Evolutionary conservation across 2,888 invertebrate genomes (phyloP), one percentile per base, ranked within the genome.

Genomic region (Tribolium freemani): DNA sequence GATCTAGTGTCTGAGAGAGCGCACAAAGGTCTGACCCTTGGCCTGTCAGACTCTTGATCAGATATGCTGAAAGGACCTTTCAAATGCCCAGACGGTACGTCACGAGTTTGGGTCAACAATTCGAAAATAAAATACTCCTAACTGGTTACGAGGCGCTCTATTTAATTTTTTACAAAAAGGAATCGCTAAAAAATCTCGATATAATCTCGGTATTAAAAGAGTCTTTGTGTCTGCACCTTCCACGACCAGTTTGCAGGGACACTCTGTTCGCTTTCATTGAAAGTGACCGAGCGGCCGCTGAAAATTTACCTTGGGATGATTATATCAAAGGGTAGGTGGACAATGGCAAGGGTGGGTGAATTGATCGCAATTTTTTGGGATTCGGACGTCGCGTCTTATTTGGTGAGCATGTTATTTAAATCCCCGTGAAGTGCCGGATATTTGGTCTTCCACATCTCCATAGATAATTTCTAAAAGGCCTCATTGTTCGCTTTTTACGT

Each of bases 1-100:
- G 64, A 73, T 73, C 73, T 73, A 44, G 51, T 46, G 67, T 21
- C 30, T 11, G 21, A 57, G 11, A 73, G 54, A 61, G 69, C 21
- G 64, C 26, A 76, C 71, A 76, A 81, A 80, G 77, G 77, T 77
- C 80, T 81, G 81, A 82, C 82, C 82, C 81, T 80, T 81, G 82
- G 78, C 81, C 81, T 75, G 79, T 78, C 78, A 79, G 80, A 82
- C 79, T 78, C 79, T 77, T 77, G 79, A 78, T 78, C 77, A 78
- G 82, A 82, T 82, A 82, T 20, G 69, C 69, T 48, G 73, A 73
- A 74, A 75, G 78, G 79, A 72, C 79, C 77, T 77, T 77, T 76
- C 71, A 77, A 76, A 75, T 68, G 76, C 75, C 76, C 77, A 78
- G 79, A 80, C 79, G 67, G 67, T 76, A 75, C 78, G 78, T 80